Percentiles rank a stretch among this genome's conserved stretches.
phyloP scores from a whole-genome alignment of 1,140 invertebrate genomes.

The Drosophila subobscura region DNA sequence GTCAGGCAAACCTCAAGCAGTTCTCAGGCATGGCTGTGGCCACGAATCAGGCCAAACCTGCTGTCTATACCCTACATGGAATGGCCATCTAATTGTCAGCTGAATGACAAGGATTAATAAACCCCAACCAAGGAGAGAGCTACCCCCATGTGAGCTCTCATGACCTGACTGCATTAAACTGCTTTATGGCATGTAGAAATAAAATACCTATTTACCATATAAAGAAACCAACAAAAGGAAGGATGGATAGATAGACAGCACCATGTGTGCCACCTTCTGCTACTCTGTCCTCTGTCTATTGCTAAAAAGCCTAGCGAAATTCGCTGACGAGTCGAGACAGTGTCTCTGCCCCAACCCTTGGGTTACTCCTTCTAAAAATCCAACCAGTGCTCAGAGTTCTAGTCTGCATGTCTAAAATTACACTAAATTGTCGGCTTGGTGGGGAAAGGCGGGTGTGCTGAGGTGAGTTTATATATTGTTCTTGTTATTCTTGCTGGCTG shows the following conservation, averaged over 20 bases:
- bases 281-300: constrained; percentile 14
- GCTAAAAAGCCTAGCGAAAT: constrained; percentile 68
- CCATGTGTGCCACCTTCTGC: constrained; percentile 35
- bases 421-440: constrained; percentile 29
- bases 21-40: constrained; percentile 15
- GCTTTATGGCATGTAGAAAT: constrained; percentile 62
- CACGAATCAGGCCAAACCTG: constrained; percentile 16
- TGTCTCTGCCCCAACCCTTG: constrained; percentile 1
- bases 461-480: constrained; percentile 33
- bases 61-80: constrained; percentile 1
- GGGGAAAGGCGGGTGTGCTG: background rate
- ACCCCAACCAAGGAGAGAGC: background rate
- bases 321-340: constrained; percentile 37
- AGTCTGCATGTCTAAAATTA: constrained; percentile 66
- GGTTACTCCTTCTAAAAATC: no score
- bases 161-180: constrained; percentile 52
- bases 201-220: constrained; percentile 72
- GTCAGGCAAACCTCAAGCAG: constrained; percentile 22
- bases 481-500: constrained; percentile 39
- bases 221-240: constrained; percentile 25
- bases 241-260: background rate
- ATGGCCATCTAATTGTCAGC: constrained; percentile 48
- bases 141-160: constrained; percentile 26
- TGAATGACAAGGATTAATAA: constrained; percentile 48
- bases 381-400: background rate